phyloP scores from a whole-genome alignment of 2,888 invertebrate species.

The Apodemia zela region DNA sequence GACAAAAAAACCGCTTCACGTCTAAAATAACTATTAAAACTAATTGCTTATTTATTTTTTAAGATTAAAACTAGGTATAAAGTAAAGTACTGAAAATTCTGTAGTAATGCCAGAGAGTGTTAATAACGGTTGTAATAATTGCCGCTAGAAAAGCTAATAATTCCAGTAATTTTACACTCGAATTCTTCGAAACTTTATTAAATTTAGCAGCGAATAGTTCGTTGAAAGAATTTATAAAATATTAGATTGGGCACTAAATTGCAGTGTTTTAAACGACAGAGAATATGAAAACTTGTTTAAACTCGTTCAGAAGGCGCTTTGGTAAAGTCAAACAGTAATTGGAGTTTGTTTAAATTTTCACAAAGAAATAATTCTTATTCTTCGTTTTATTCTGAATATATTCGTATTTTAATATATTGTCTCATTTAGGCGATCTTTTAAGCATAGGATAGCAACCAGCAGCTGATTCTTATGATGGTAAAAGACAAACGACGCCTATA shows the following conservation, averaged over 20 bases:
- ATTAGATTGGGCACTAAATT: constrained; percentile 14
- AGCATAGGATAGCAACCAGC: too few species aligned
- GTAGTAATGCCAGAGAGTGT: too few species aligned
- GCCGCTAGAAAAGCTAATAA: not conserved
- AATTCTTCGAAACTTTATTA: not conserved
- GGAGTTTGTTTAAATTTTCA: constrained; percentile 9
- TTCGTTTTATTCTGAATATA: not conserved
- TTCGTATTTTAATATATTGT: not conserved
- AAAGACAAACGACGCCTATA: too few species aligned
- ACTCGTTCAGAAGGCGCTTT: constrained; percentile 12
- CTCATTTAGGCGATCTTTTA: too few species aligned
- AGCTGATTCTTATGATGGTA: too few species aligned
- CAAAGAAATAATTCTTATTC: not conserved
- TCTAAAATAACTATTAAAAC: too few species aligned
- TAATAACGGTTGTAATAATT: too few species aligned
- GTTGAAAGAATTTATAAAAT: constrained; percentile 5
- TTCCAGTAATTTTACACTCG: not conserved
- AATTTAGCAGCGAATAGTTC: constrained; percentile 3
- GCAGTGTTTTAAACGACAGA: constrained; percentile 10
- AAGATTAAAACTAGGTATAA: too few species aligned
- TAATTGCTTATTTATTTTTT: too few species aligned
- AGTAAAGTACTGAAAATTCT: too few species aligned
- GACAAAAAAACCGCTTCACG: too few species aligned
- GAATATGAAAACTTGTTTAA: constrained; percentile 16
- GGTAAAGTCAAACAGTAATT: constrained; percentile 14